Percentiles rank a stretch among this genome's conserved stretches.
Conservation (phyloP, 1,140 invertebrate species). For the Drosophila rufa region DNA sequence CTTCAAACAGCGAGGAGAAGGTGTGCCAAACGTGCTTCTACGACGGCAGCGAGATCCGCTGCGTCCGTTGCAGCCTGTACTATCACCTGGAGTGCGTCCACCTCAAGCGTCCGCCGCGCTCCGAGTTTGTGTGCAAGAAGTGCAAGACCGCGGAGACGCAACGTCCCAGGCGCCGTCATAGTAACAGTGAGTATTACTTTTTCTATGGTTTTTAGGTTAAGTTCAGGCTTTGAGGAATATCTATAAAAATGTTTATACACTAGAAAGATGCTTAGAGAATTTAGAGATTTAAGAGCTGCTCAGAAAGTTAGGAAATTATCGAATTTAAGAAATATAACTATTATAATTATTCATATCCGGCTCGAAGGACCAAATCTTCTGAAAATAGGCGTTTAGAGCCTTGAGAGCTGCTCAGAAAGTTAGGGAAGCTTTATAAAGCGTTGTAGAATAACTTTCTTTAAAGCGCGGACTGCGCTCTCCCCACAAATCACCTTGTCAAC, state of each 20-base stretch:
- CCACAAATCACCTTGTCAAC: too few relatives aligned
- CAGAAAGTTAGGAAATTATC: too few relatives aligned
- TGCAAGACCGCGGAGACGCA: slow-evolving; percentile 59
- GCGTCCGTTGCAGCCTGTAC: slow-evolving; percentile 57
- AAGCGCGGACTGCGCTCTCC: too few relatives aligned
- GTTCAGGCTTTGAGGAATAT: not conserved
- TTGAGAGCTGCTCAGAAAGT: not conserved
- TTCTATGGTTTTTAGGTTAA: not conserved
- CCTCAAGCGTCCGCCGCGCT: slow-evolving; percentile 64
- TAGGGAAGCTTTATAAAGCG: too few relatives aligned
- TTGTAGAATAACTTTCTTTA: too few relatives aligned
- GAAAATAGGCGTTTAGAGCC: too few relatives aligned
- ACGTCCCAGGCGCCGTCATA: slow-evolving; percentile 43
- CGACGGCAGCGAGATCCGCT: slow-evolving; percentile 74
- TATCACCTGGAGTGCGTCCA: slow-evolving; percentile 77
- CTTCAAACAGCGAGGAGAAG: slow-evolving; percentile 53
- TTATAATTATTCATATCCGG: too few relatives aligned
- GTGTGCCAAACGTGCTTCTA: slow-evolving; percentile 71
- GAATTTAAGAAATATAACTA: too few relatives aligned
- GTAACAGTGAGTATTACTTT: slow-evolving; percentile 52
- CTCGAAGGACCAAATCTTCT: too few relatives aligned
- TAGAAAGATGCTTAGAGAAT: too few relatives aligned
- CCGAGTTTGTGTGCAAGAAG: slow-evolving; percentile 65
- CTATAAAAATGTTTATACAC: not conserved
- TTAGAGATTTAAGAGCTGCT: too few relatives aligned